These are phyloP conservation scores for Engraulis encrasicolus DNA, from an alignment of 2,113 vertebrate species.

Conservation along the genomic window DNA sequence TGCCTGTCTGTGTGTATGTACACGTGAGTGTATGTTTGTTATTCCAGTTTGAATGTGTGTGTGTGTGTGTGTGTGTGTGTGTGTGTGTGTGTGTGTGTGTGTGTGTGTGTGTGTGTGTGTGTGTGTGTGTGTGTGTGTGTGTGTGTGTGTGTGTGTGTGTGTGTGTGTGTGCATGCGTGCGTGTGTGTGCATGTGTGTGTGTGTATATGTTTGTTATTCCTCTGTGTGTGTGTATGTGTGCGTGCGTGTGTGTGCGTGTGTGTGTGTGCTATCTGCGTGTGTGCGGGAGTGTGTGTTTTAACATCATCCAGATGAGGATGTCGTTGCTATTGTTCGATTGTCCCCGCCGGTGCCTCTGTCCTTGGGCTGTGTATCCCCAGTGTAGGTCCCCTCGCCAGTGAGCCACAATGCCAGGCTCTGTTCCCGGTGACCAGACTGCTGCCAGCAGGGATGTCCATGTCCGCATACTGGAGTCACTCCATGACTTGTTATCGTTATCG, in stretches of 20 bases:
- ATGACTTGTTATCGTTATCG: background rate
- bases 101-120: background rate
- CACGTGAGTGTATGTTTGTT: background rate
- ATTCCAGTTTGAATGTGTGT: no score
- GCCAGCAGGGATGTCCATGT: conserved; percentile 10
- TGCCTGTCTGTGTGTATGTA: no score
- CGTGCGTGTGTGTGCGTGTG: background rate
- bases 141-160: background rate
- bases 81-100: background rate
- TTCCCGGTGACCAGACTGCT: background rate
- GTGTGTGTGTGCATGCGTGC: background rate
- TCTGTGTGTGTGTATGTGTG: no score
- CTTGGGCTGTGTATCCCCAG: conserved; percentile 21
- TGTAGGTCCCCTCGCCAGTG: conserved; percentile 33
- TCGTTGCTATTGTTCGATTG: background rate
- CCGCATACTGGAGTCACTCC: background rate
- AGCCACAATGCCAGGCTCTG: conserved; percentile 33
- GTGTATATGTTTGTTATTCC: no score
- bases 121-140: background rate
- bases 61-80: no score
- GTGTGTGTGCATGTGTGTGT: background rate
- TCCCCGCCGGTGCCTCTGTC: background rate
- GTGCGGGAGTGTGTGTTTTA: background rate
- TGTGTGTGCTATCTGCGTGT: background rate
- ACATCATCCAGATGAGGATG: conserved; percentile 37